Conservation (phyloP, 2,113 vertebrate genomes). For the Cyprinus carpio region DNA sequence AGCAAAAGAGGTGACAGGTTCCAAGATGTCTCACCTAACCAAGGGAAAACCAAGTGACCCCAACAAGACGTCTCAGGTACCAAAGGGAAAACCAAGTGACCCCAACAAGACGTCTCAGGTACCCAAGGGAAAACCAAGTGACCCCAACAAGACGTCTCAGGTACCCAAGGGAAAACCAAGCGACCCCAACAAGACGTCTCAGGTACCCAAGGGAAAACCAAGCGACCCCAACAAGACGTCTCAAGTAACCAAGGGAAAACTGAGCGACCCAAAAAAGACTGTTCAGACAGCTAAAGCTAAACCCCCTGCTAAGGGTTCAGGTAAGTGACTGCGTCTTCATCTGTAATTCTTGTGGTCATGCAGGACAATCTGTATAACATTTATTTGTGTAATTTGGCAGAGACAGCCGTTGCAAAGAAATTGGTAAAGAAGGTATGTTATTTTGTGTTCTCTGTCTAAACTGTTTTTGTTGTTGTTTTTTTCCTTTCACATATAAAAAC, state of each 20-base stretch:
- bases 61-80: background rate
- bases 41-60: background rate
- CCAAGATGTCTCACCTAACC: background rate
- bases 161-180: background rate
- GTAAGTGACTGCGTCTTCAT: slow-evolving; percentile 21
- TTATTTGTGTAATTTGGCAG: slow-evolving; percentile 20
- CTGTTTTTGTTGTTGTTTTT: background rate
- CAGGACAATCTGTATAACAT: background rate
- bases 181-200: background rate
- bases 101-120: background rate
- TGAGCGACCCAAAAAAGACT: background rate
- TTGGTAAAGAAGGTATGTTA: slow-evolving; percentile 53
- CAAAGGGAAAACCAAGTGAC: background rate
- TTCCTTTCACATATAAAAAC: background rate
- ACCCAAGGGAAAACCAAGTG: background rate
- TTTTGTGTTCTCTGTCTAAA: background rate
- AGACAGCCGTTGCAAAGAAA: slow-evolving; percentile 45
- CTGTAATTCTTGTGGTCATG: background rate
- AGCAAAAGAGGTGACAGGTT: background rate
- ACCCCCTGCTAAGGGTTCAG: slow-evolving; percentile 24
- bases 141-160: background rate
- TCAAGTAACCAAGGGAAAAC: slow-evolving; percentile 12
- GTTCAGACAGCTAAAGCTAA: slow-evolving; percentile 34
- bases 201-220: background rate
- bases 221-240: background rate